Evolutionary conservation across 1,140 invertebrate genomes (phyloP).

Genomic region (Cydia strobilella): DNA sequence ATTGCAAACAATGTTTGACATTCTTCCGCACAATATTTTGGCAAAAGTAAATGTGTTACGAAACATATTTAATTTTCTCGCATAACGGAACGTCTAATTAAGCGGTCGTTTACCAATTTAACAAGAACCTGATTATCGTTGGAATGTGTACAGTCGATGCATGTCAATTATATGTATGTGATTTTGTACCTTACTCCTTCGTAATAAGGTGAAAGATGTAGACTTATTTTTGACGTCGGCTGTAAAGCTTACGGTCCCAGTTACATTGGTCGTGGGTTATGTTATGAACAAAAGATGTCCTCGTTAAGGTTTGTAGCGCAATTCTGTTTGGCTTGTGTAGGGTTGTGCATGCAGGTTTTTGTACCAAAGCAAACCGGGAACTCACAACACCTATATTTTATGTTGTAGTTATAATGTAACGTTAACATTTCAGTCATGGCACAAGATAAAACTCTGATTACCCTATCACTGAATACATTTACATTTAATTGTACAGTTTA

Average conservation of each 20-base stretch:
- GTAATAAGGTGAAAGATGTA: no score
- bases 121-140: background rate
- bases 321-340: conserved; percentile 3
- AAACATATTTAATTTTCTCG: conserved; percentile 21
- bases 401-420: no score
- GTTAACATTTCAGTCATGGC: no score
- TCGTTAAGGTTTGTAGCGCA: conserved; percentile 21
- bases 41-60: conserved; percentile 26
- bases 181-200: no score
- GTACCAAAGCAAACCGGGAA: no score
- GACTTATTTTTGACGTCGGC: no score
- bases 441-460: no score
- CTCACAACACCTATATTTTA: no score
- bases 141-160: background rate
- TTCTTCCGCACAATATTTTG: background rate
- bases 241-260: background rate
- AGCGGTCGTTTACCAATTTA: background rate
- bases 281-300: conserved; percentile 23
- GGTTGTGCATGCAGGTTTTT: background rate
- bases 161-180: no score
- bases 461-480: no score
- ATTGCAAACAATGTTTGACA: background rate
- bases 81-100: conserved; percentile 25
- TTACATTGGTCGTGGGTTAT: background rate
- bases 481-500: no score